Conservation (phyloP, 2,888 invertebrate species). For the Octodonta nipae region DNA sequence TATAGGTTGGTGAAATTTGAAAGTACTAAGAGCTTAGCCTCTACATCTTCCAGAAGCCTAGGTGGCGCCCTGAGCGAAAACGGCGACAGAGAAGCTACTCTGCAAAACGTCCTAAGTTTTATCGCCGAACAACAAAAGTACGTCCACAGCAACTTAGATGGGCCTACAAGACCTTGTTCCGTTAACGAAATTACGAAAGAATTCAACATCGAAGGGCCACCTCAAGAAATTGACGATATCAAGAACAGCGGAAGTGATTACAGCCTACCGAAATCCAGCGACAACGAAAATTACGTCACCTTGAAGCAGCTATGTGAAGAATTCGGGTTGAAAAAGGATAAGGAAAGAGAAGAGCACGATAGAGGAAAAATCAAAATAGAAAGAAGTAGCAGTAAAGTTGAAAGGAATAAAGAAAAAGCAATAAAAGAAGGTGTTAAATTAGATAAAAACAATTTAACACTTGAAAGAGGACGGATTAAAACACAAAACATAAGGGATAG, state of each 20-base stretch:
- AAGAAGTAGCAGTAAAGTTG: too few species aligned
- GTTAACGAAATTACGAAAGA: slow-evolving; percentile 31
- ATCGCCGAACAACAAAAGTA: slow-evolving; percentile 67
- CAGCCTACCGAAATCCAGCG: slow-evolving; percentile 18
- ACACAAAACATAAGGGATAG: too few species aligned
- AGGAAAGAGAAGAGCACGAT: slow-evolving; percentile 12
- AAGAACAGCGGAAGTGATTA: slow-evolving; percentile 23
- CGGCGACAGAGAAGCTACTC: slow-evolving; percentile 53
- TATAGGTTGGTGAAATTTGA: slow-evolving; percentile 62
- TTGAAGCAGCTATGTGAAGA: slow-evolving; percentile 32
- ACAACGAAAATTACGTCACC: slow-evolving; percentile 34
- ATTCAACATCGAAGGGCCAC: slow-evolving; percentile 42
- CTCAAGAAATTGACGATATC: slow-evolving; percentile 22
- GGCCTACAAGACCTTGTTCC: slow-evolving; percentile 41
- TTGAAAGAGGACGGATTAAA: too few species aligned
- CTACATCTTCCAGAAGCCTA: slow-evolving; percentile 55
- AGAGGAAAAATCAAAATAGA: slow-evolving; percentile 5
- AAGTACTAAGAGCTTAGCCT: slow-evolving; percentile 65
- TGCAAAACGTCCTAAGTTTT: slow-evolving; percentile 61
- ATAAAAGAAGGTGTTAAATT: not conserved
- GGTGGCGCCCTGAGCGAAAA: slow-evolving; percentile 43
- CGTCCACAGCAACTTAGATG: slow-evolving; percentile 46
- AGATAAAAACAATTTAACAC: not conserved
- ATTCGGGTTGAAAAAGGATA: slow-evolving; percentile 29
- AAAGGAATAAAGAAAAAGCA: too few species aligned